phyloP scores from a whole-genome alignment of 2,888 invertebrate species.

The Sarcophaga carnaria region DNA sequence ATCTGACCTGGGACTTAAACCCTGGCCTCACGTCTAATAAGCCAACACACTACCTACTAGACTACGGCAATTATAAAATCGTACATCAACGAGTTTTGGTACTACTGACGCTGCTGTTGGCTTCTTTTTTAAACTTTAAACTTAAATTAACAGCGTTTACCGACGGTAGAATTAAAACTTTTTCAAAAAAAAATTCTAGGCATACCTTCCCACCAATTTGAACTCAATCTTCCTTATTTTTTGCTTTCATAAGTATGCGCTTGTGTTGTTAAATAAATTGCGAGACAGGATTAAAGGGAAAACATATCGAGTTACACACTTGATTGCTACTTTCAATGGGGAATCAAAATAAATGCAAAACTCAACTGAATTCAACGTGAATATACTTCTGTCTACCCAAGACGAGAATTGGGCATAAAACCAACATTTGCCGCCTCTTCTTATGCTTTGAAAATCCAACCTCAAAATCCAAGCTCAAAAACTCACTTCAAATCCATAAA shows the following conservation, averaged over 20 bases:
- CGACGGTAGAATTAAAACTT: too few relatives aligned
- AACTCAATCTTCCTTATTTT: constrained; percentile 8
- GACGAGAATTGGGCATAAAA: neutral
- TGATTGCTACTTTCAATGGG: constrained; percentile 74
- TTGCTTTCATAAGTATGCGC: constrained; percentile 27
- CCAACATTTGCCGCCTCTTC: constrained; percentile 51
- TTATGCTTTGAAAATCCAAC: constrained; percentile 5
- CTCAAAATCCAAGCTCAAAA: neutral
- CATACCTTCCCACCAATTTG: constrained; percentile 40
- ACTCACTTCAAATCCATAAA: neutral
- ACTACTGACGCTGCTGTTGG: too few relatives aligned
- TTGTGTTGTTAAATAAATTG: constrained; percentile 72
- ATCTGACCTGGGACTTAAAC: too few relatives aligned
- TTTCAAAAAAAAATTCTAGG: neutral
- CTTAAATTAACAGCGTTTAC: too few relatives aligned
- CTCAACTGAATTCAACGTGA: constrained; percentile 54
- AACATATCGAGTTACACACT: constrained; percentile 81
- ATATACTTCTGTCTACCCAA: constrained; percentile 6
- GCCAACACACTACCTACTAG: too few relatives aligned
- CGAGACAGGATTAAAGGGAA: constrained; percentile 74
- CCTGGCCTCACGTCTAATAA: too few relatives aligned
- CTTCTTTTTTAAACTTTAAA: too few relatives aligned
- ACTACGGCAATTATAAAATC: too few relatives aligned
- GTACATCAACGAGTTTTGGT: too few relatives aligned
- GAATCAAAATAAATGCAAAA: constrained; percentile 70